These are phyloP conservation scores for Linhomoeus sp. DNA, from an alignment of 2,888 invertebrate genomes.

Conservation along the genomic window DNA sequence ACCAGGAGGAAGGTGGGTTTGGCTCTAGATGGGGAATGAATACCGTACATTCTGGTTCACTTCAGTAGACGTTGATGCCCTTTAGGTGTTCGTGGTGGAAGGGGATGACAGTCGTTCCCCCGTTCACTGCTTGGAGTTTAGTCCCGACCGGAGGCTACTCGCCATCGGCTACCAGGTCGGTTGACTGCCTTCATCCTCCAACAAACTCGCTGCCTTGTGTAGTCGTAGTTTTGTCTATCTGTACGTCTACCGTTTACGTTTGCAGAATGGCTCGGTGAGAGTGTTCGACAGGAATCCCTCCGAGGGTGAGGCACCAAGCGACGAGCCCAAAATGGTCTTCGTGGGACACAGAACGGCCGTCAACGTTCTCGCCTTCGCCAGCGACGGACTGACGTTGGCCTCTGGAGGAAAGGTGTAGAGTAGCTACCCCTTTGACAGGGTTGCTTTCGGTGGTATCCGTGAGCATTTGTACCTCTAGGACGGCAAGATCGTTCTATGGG, in stretches of 20 bases:
- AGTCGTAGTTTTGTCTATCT: no score
- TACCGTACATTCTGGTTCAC: no score
- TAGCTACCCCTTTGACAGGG: not conserved
- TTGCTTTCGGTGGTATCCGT: no score
- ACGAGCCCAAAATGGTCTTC: constrained; percentile 37
- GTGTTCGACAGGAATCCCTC: constrained; percentile 48
- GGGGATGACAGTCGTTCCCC: constrained; percentile 56
- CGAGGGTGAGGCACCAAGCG: no score
- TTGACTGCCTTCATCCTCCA: no score
- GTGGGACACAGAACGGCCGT: constrained; percentile 66
- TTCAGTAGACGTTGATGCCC: no score
- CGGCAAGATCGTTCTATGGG: constrained; percentile 81
- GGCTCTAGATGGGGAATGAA: no score
- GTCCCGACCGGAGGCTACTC: constrained; percentile 53
- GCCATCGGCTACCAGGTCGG: constrained; percentile 83
- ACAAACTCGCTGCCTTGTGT: no score
- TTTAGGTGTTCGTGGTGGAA: constrained; percentile 22
- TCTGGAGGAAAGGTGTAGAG: constrained; percentile 57
- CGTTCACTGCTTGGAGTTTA: constrained; percentile 55
- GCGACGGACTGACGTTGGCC: constrained; percentile 57
- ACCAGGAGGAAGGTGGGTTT: constrained; percentile 50
- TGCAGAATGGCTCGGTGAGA: constrained; percentile 43
- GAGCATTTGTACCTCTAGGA: constrained; percentile 43
- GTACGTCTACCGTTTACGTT: no score
- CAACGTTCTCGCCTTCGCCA: constrained; percentile 60